Conservation (phyloP, 2,113 vertebrate species). For the Pygoscelis adeliae region DNA sequence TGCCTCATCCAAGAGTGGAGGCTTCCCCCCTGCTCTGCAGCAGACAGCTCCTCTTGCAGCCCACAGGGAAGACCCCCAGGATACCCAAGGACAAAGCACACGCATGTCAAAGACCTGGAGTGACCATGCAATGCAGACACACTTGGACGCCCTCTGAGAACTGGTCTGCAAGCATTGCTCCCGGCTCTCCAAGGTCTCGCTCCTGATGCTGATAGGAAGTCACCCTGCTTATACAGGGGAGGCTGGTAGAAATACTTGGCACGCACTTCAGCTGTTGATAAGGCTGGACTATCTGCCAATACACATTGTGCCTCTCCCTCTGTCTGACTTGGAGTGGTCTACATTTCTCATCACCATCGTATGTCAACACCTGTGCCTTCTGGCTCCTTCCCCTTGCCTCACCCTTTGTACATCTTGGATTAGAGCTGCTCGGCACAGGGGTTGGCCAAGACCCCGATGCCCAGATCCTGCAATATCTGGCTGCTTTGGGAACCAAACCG, state of each 20-base stretch:
- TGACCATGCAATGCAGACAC: background rate
- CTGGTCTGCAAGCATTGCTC: background rate
- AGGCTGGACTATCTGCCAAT: conserved; percentile 38
- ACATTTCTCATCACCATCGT: background rate
- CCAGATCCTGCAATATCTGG: background rate
- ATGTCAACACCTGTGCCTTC: conserved; percentile 46
- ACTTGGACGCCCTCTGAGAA: background rate
- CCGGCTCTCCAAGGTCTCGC: background rate
- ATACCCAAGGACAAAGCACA: background rate
- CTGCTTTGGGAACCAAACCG: background rate
- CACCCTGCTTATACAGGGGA: background rate
- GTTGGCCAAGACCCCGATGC: background rate
- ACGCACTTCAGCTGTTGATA: conserved; percentile 47
- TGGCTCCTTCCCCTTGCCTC: conserved; percentile 26
- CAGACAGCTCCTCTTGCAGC: background rate
- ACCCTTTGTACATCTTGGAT: conserved; percentile 1
- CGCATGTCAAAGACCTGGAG: background rate
- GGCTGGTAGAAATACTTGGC: conserved; percentile 58
- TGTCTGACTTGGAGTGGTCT: conserved; percentile 66
- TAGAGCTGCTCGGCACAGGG: background rate
- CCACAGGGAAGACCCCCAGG: background rate
- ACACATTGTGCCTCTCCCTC: conserved; percentile 48
- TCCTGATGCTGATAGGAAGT: conserved; percentile 48
- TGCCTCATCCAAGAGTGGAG: background rate
- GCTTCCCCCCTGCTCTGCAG: background rate